These are phyloP conservation scores for Calephelis perditalis DNA, from an alignment of 2,888 invertebrate genomes.

Conservation along the genomic window DNA sequence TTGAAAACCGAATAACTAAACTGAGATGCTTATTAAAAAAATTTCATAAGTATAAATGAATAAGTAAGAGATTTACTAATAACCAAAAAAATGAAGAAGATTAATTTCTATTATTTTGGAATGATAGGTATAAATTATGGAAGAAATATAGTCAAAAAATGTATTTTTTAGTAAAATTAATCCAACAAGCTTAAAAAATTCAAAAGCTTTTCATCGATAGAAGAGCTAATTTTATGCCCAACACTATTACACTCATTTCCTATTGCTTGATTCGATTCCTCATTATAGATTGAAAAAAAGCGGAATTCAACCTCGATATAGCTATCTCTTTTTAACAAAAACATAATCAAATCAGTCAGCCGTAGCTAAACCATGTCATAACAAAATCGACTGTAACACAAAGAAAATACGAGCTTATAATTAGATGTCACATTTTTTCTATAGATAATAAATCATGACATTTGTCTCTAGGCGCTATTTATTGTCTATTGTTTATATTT, in stretches of 20 bases:
- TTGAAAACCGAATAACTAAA: no score
- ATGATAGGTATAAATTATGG: no score
- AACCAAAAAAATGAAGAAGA: no score
- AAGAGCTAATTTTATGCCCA: constrained; percentile 32
- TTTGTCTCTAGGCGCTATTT: constrained; percentile 59
- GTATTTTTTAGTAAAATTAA: no score
- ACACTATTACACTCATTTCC: constrained; percentile 31
- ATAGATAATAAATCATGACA: constrained; percentile 58
- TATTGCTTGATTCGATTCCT: constrained; percentile 56
- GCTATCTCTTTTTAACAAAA: constrained; percentile 42
- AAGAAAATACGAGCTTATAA: constrained; percentile 16
- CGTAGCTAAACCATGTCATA: constrained; percentile 13
- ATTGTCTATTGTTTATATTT: constrained; percentile 55
- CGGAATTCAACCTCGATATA: constrained; percentile 43
- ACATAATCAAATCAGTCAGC: constrained; percentile 24
- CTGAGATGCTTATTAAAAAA: no score
- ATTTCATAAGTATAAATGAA: no score
- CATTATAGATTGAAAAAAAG: constrained; percentile 48
- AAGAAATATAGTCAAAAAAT: no score
- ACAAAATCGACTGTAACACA: constrained; percentile 12
- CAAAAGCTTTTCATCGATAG: constrained; percentile 7
- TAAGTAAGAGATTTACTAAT: no score
- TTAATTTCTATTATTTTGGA: no score
- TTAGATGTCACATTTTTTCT: constrained; percentile 38
- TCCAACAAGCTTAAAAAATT: no score